These are phyloP conservation scores for Epinephelus cyanopodus DNA, from an alignment of 2,113 vertebrate genomes.

Conservation along the genomic window DNA sequence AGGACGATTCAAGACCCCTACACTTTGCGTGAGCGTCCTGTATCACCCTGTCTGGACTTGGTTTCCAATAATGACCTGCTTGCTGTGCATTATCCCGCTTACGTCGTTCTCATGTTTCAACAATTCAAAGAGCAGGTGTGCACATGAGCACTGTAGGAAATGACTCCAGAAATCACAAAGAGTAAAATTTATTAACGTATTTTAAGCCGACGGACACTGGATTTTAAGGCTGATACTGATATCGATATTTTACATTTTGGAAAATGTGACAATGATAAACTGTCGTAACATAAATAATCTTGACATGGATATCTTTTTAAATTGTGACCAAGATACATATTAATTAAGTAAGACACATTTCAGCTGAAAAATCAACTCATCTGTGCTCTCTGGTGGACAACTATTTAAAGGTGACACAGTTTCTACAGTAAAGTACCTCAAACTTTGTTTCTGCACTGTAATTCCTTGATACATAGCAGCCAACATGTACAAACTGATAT, in stretches of 20 bases:
- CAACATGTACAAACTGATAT: not conserved
- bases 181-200: no score
- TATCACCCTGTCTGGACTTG: no score
- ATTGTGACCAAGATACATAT: not conserved
- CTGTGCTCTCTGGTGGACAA: not conserved
- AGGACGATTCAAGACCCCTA: no score
- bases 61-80: no score
- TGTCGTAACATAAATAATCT: not conserved
- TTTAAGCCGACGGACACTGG: not conserved
- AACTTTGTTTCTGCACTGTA: not conserved
- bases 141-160: not conserved
- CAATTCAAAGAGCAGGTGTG: slow-evolving; percentile 1
- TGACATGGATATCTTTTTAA: not conserved
- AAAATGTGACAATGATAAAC: not conserved
- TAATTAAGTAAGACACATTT: not conserved
- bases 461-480: not conserved
- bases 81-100: no score
- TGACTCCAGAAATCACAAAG: not conserved
- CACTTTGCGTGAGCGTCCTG: no score
- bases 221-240: not conserved
- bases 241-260: not conserved
- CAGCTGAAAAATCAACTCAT: not conserved
- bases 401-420: not conserved
- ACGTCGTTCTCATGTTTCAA: not conserved
- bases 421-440: not conserved